Percentiles rank a stretch among this genome's conserved stretches.
Conservation (phyloP, 2,797 vertebrate species). For the Notamacropus eugenii region DNA sequence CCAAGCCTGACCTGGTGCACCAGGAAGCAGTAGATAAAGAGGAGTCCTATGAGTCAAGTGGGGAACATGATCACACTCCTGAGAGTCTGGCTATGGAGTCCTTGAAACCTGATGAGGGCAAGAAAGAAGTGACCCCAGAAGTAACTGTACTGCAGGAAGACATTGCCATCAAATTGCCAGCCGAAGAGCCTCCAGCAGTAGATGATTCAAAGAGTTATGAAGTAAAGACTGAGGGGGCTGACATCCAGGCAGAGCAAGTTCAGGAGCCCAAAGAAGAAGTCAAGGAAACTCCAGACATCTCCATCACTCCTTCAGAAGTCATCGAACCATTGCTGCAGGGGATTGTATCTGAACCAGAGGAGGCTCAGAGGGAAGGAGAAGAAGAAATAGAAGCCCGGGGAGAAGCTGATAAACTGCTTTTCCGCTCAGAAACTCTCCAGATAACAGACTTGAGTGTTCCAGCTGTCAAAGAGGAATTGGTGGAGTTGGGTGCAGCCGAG, state of each 20-base stretch:
- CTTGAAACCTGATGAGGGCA: constrained; percentile 82
- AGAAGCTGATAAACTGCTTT: constrained; percentile 79
- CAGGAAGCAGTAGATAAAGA: constrained; percentile 98
- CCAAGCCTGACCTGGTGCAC: constrained; percentile 94
- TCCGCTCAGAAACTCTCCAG: constrained; percentile 76
- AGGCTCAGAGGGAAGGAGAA: constrained; percentile 75
- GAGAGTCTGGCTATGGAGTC: constrained; percentile 84
- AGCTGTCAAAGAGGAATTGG: constrained; percentile 74
- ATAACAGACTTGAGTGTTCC: constrained; percentile 74
- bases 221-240: constrained; percentile 75
- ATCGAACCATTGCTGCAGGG: constrained; percentile 71
- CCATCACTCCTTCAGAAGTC: constrained; percentile 77
- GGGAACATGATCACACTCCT: constrained; percentile 85
- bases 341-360: constrained; percentile 66
- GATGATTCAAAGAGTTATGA: constrained; percentile 71
- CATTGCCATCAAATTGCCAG: constrained; percentile 68
- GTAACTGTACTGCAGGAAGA: constrained; percentile 75
- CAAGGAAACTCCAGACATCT: constrained; percentile 79
- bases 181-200: constrained; percentile 72
- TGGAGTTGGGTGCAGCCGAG: constrained; percentile 80
- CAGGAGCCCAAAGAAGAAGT: constrained; percentile 85
- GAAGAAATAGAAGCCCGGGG: constrained; percentile 81
- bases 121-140: constrained; percentile 79
- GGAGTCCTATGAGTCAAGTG: constrained; percentile 94
- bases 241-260: constrained; percentile 86